These are phyloP conservation scores for Thunnus maccoyii DNA, from an alignment of 2,113 vertebrate species.

Conservation along the genomic window DNA sequence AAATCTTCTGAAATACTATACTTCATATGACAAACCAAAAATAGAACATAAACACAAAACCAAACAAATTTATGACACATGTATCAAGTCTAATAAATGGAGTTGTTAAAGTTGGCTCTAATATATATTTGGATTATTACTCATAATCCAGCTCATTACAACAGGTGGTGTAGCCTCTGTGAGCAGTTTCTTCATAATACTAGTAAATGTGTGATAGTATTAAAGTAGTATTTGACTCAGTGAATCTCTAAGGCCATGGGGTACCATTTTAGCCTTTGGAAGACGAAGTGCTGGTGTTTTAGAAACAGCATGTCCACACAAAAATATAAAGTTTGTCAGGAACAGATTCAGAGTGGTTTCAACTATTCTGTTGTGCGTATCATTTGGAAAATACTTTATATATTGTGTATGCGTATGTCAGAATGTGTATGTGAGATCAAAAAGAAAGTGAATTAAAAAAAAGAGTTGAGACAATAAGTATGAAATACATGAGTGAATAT, in stretches of 20 bases:
- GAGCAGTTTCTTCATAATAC: conserved; percentile 1
- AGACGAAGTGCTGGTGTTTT: neutral
- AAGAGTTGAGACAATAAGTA: neutral
- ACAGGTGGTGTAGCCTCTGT: neutral
- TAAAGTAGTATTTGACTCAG: no score
- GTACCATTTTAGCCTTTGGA: neutral
- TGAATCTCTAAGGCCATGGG: neutral
- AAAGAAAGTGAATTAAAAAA: conserved; percentile 5
- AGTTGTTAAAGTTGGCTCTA: no score
- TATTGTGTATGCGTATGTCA: neutral
- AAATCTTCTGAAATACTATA: neutral
- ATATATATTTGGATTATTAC: no score
- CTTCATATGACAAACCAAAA: neutral
- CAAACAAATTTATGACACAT: no score
- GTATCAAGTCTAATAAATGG: no score
- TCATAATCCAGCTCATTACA: neutral
- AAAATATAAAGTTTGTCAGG: neutral
- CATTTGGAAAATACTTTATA: neutral
- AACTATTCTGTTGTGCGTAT: neutral
- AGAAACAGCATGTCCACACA: neutral
- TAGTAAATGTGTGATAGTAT: conserved; percentile 1
- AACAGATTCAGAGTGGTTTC: neutral
- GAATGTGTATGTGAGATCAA: neutral
- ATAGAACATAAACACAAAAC: no score
- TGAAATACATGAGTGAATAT: conserved; percentile 6